A percentile compares a stretch with the other conserved stretches of the same genome.
Evolutionary conservation across 2,797 vertebrate species (phyloP).

Genomic region (Uromys caudimaculatus): DNA sequence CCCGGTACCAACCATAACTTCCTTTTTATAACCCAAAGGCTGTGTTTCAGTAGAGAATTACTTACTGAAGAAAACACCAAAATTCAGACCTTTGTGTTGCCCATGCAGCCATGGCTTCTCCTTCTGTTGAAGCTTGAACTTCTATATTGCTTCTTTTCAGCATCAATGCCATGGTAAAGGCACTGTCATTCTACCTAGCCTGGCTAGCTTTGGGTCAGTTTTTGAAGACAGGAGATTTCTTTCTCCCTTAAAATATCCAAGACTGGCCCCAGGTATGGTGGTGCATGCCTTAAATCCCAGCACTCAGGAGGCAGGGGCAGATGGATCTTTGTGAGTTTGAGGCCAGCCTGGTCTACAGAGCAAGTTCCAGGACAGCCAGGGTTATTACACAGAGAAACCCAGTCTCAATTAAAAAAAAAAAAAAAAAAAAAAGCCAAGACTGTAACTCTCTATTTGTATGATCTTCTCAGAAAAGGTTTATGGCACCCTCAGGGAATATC

Average conservation of each 20-base stretch:
- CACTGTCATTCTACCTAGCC: not conserved
- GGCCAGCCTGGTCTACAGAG: not conserved
- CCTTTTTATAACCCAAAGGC: conserved; percentile 59
- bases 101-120: not conserved
- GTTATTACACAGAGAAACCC: not conserved
- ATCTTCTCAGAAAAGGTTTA: conserved; percentile 42
- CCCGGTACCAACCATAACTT: conserved; percentile 69
- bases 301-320: not conserved
- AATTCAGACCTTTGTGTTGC: not conserved
- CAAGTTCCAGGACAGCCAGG: not conserved
- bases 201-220: not conserved
- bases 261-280: not conserved
- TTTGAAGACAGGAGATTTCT: conserved; percentile 9
- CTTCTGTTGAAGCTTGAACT: not conserved
- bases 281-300: not conserved
- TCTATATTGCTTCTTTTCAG: not conserved
- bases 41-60: conserved; percentile 46
- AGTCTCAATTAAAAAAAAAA: not conserved
- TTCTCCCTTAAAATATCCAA: conserved; percentile 13
- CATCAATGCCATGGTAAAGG: not conserved
- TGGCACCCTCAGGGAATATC: not conserved
- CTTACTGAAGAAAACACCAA: conserved; percentile 50
- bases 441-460: not conserved
- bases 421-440: not conserved
- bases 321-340: not conserved